Evolutionary conservation across 2,797 vertebrate species (phyloP).

Genomic region (Poecilia picta): DNA sequence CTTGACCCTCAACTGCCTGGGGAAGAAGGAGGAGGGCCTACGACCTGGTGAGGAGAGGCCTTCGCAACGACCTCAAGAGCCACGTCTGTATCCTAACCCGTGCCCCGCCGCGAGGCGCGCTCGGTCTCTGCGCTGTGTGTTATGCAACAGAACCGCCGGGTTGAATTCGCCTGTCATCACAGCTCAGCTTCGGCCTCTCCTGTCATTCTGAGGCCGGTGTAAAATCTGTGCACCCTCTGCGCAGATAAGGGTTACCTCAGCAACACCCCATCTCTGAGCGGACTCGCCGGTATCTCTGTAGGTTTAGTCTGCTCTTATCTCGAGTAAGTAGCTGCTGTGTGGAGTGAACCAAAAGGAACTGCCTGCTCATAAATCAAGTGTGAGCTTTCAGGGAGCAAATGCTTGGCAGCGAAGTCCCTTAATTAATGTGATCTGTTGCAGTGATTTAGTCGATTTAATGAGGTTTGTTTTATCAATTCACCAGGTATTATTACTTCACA

Average conservation of each 20-base stretch:
- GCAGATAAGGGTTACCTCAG: constrained; percentile 28
- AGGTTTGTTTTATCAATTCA: background rate
- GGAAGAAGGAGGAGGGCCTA: constrained; percentile 99
- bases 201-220: constrained; percentile 2
- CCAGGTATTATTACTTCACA: background rate
- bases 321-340: background rate
- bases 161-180: constrained; percentile 8
- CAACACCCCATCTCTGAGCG: constrained; percentile 14
- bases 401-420: background rate
- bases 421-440: background rate
- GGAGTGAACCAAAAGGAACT: background rate
- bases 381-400: background rate
- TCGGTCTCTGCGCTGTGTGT: background rate
- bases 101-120: background rate
- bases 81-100: constrained; percentile 97
- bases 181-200: constrained; percentile 15
- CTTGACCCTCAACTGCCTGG: constrained; percentile 95
- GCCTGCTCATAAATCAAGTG: background rate
- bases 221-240: constrained; percentile 37
- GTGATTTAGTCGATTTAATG: background rate
- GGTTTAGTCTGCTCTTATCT: constrained; percentile 19
- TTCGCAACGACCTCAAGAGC: constrained; percentile 97
- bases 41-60: constrained; percentile 94
- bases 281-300: constrained; percentile 6
- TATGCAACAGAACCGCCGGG: constrained; percentile 8